These are phyloP conservation scores for Rugalucina vietnamica DNA, from an alignment of 2,888 invertebrate species.

Conservation along the genomic window DNA sequence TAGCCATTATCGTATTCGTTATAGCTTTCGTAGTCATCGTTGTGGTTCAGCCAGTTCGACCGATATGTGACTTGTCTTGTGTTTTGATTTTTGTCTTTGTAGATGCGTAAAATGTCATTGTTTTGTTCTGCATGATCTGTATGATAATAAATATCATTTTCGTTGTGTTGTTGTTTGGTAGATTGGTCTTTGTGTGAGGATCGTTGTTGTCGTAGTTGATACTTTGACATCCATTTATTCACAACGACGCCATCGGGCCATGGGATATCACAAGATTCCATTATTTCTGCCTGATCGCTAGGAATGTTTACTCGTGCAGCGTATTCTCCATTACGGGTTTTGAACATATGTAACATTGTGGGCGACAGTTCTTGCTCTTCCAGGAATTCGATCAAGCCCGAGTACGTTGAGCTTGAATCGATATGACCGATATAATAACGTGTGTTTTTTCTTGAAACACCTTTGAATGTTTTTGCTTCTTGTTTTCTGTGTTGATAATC, in stretches of 20 bases:
- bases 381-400: not conserved
- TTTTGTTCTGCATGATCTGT: not conserved
- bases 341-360: not conserved
- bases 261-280: not conserved
- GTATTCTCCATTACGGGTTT: not conserved
- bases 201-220: not conserved
- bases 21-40: not conserved
- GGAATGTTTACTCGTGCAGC: not conserved
- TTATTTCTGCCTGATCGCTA: not conserved
- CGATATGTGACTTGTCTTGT: not conserved
- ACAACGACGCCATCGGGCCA: not conserved
- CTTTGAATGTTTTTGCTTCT: not conserved
- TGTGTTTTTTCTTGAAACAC: not conserved
- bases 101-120: not conserved
- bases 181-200: not conserved
- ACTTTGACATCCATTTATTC: not conserved
- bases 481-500: not conserved
- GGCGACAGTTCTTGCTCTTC: not conserved
- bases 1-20: not conserved
- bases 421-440: too few species aligned
- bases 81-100: not conserved
- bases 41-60: not conserved
- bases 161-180: not conserved
- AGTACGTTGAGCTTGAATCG: too few species aligned
- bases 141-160: too few species aligned